Evolutionary conservation across 30 jellyfish, hydroid and myxozoan genomes (phyloP).

Genomic region (Turritopsis dohrnii): DNA sequence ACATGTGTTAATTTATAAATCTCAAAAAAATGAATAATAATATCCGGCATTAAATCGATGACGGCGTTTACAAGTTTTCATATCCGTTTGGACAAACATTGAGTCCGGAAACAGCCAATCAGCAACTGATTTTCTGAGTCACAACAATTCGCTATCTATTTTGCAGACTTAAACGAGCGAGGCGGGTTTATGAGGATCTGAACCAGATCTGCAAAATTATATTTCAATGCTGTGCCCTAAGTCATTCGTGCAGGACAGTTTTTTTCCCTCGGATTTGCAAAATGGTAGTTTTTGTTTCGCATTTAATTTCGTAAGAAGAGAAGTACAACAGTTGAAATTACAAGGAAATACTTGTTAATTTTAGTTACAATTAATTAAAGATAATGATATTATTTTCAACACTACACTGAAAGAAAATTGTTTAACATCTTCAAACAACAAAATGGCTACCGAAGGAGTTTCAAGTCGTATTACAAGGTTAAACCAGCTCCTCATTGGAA

Average conservation of each 20-base stretch:
- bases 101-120: constrained; percentile 16
- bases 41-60: constrained; percentile 19
- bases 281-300: constrained; percentile 16
- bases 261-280: constrained; percentile 8
- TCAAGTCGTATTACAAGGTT: constrained; percentile 91
- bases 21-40: not conserved
- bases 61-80: constrained; percentile 16
- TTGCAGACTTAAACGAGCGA: not conserved
- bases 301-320: not conserved
- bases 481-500: constrained; percentile 96
- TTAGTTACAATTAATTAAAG: not conserved
- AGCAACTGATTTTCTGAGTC: not conserved
- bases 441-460: constrained; percentile 60
- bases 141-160: not conserved
- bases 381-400: not conserved
- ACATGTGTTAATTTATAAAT: not conserved
- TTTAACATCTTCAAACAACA: not conserved
- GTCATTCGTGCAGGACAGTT: constrained; percentile 7
- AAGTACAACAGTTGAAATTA: not conserved
- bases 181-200: not conserved
- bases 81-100: constrained; percentile 3
- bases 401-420: not conserved
- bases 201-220: not conserved
- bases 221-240: not conserved
- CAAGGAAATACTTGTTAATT: not conserved